Evolutionary conservation across 1,140 invertebrate genomes (phyloP), one percentile per base, ranked within the genome.

Genomic region (Apis dorsata): DNA sequence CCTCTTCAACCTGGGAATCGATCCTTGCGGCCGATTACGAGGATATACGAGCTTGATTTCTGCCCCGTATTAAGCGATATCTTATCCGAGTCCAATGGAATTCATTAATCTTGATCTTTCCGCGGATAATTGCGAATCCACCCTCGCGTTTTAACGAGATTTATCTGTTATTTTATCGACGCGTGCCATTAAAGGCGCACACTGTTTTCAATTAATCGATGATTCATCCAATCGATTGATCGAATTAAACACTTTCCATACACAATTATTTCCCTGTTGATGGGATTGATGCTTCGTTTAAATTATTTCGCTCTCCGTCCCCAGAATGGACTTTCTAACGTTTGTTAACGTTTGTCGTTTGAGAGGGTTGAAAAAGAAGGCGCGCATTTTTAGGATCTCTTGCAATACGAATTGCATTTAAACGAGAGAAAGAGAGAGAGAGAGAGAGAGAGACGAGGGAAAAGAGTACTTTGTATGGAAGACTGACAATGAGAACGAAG

Each of bases 71-170:
- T 55, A 65, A 80, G 28, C 60, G 79, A 72, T 80, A 80, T 51
- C 70, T 44, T 59, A 81, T 63, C 79, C 71, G n/a, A 68, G 15
- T 76, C 72, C 53, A 19, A 68, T 76, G 60, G 72, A 76, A 55
- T 76, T 81, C 79, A 60, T 81, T 76, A 76, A 72, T 81, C 72
- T 60, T 19, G 72, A 76, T 66, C 72, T 24, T 13, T 19, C 21
- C 28, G 51, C 10, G 21, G 62, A 62, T 63, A 24, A 55, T 7
- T 28, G 24, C 34, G 63, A 19, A n/a, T 11, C 15, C 57, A 12
- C 12, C 11, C 4, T 19, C 13, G 1, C 19, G 28, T 7, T 68
- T 66, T 59, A 68, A 68, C 60, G 62, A 73, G 71, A 80, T 17
- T 57, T 21, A 19, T 12, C n/a, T 51, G 34, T 34, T 44, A 44